Conservation (phyloP, 2,888 invertebrate species). For the Pristionchus entomophagus region DNA sequence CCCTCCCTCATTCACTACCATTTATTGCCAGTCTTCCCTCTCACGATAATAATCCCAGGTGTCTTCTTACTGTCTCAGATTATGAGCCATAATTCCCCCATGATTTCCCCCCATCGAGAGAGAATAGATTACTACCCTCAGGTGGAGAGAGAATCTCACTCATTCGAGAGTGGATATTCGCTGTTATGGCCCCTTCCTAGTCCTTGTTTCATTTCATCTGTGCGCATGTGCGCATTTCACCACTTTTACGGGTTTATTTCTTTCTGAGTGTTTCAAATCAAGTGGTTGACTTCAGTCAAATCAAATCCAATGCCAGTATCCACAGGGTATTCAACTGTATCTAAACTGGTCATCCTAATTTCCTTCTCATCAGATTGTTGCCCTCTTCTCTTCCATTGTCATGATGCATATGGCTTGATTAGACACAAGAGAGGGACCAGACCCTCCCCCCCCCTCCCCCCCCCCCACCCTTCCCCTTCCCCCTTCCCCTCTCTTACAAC, state of each 20-base stretch:
- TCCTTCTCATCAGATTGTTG: slow-evolving; percentile 26
- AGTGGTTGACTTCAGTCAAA: no score
- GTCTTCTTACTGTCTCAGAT: slow-evolving; percentile 39
- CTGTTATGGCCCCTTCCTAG: no score
- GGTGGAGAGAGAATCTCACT: neutral
- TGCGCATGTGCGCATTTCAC: no score
- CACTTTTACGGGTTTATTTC: no score
- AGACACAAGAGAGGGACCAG: slow-evolving; percentile 22
- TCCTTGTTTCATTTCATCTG: no score
- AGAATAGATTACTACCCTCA: neutral
- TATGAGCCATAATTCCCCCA: neutral
- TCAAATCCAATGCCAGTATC: no score
- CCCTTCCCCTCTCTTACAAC: neutral
- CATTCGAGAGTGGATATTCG: neutral
- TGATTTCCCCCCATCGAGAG: neutral
- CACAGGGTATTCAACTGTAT: neutral
- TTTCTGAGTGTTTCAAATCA: no score
- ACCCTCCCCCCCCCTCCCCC: no score
- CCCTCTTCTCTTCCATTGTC: slow-evolving; percentile 42
- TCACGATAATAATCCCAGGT: slow-evolving; percentile 31
- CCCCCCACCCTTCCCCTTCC: no score
- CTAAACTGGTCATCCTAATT: neutral
- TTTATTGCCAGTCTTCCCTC: slow-evolving; percentile 37
- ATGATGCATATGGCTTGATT: slow-evolving; percentile 45
- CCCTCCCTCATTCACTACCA: neutral